These are phyloP conservation scores for Spondyliosoma cantharus DNA, from an alignment of 2,797 vertebrate genomes.

Conservation along the genomic window DNA sequence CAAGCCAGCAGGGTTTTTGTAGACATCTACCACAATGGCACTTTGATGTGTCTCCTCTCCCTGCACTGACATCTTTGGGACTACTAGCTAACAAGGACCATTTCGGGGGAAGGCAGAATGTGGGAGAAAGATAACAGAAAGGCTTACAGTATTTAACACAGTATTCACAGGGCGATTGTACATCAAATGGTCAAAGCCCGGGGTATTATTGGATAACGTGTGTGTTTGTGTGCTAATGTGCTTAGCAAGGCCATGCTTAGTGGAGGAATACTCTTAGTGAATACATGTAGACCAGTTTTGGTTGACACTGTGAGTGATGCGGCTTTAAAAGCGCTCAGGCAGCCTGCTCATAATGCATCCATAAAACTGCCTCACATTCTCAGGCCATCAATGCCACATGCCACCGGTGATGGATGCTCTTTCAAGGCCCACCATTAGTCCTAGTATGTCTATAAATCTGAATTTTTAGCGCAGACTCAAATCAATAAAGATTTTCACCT, in stretches of 20 bases:
- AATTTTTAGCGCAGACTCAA: slow-evolving; percentile 65
- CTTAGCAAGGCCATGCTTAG: slow-evolving; percentile 27
- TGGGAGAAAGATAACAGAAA: slow-evolving; percentile 65
- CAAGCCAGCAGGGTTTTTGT: slow-evolving; percentile 46
- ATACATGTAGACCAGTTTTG: slow-evolving; percentile 61
- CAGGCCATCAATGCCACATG: slow-evolving; percentile 73
- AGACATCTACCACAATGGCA: slow-evolving; percentile 57
- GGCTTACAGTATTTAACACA: slow-evolving; percentile 60
- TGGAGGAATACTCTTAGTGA: slow-evolving; percentile 50
- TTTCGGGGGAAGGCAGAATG: slow-evolving; percentile 54
- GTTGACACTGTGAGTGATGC: slow-evolving; percentile 78
- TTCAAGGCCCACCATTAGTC: slow-evolving; percentile 69
- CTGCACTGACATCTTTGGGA: slow-evolving; percentile 57
- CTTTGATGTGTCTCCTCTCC: slow-evolving; percentile 60
- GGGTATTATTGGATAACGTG: slow-evolving; percentile 56
- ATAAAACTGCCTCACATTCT: slow-evolving; percentile 79
- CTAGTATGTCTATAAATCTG: slow-evolving; percentile 69
- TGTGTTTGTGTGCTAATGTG: slow-evolving; percentile 32
- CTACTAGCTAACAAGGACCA: slow-evolving; percentile 50
- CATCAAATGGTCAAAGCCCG: slow-evolving; percentile 55
- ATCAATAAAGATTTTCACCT: slow-evolving; percentile 72
- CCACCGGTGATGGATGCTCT: slow-evolving; percentile 79
- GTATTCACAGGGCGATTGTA: slow-evolving; percentile 54
- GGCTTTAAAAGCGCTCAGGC: slow-evolving; percentile 78
- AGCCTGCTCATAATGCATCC: slow-evolving; percentile 80